Percentiles rank a stretch among this genome's conserved stretches.
Evolutionary conservation across 2,113 vertebrate genomes (phyloP).

Genomic region (Leptosomus discolor): DNA sequence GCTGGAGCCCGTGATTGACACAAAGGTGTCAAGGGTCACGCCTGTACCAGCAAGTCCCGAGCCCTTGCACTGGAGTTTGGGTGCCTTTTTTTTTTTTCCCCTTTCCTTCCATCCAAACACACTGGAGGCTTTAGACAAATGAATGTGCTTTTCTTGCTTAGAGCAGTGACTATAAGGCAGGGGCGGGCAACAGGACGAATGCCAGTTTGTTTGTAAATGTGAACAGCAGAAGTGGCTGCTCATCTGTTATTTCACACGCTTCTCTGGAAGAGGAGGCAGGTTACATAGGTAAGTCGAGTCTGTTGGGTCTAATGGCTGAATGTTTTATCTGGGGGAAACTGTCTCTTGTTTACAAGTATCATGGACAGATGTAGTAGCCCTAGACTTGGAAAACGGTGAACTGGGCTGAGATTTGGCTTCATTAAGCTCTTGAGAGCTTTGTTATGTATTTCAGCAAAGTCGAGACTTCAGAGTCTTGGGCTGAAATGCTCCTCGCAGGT

Average conservation of each 20-base stretch:
- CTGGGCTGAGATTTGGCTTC: neutral
- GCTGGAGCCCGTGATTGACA: neutral
- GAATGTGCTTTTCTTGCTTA: neutral
- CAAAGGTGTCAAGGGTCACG: neutral
- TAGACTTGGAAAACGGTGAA: neutral
- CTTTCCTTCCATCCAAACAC: neutral
- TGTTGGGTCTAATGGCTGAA: neutral
- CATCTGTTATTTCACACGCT: neutral
- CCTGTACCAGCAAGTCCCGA: neutral
- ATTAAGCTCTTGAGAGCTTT: neutral
- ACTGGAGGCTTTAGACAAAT: neutral
- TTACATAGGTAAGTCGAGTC: too few species aligned
- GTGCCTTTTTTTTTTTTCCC: neutral
- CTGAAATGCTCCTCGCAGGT: neutral
- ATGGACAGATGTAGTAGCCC: neutral
- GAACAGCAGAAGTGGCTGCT: neutral
- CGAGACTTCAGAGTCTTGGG: rapidly evolving
- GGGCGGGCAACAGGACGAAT: neutral
- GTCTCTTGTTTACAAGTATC: neutral
- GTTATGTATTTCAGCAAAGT: neutral
- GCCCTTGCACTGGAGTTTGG: neutral
- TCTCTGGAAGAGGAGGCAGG: neutral
- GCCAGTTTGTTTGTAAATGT: neutral
- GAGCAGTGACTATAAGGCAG: neutral
- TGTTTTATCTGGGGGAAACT: neutral